A percentile compares a stretch with the other conserved stretches of the same genome.
Conservation (phyloP, 2,888 invertebrate species). For the Agriopis leucophaearia region DNA sequence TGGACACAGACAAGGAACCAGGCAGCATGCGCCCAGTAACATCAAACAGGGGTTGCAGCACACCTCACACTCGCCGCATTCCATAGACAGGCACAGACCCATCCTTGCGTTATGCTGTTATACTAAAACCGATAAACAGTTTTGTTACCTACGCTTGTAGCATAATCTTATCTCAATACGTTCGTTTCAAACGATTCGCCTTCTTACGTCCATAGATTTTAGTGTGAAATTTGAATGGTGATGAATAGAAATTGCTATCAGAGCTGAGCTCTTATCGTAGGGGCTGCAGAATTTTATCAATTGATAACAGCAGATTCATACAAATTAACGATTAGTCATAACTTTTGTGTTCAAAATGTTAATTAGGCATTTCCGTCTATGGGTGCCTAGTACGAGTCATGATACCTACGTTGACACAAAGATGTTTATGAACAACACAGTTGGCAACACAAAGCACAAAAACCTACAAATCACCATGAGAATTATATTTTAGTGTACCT, state of each 20-base stretch:
- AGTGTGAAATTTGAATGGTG: constrained; percentile 53
- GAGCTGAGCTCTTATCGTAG: constrained; percentile 55
- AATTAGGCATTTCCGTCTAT: constrained; percentile 3
- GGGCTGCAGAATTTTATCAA: constrained; percentile 55
- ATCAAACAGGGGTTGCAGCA: constrained; percentile 80
- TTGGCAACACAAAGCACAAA: no score
- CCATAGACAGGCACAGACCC: constrained; percentile 79
- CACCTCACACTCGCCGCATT: constrained; percentile 76
- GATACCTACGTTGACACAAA: not conserved
- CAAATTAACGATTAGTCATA: constrained; percentile 12
- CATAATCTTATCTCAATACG: constrained; percentile 32
- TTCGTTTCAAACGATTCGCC: constrained; percentile 21
- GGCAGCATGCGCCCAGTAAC: constrained; percentile 77
- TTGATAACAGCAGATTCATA: constrained; percentile 52
- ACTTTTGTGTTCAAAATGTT: not conserved
- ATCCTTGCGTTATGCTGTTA: constrained; percentile 61
- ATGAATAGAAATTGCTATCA: constrained; percentile 49
- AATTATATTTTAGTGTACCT: no score
- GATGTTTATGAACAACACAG: not conserved
- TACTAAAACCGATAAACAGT: constrained; percentile 65
- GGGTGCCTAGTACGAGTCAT: not conserved
- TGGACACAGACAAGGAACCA: constrained; percentile 78
- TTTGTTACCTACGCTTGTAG: constrained; percentile 41
- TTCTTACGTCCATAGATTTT: constrained; percentile 45
- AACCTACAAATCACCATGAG: no score